These are phyloP conservation scores for Nylanderia fulva DNA, from an alignment of 1,140 invertebrate genomes.

Conservation along the genomic window DNA sequence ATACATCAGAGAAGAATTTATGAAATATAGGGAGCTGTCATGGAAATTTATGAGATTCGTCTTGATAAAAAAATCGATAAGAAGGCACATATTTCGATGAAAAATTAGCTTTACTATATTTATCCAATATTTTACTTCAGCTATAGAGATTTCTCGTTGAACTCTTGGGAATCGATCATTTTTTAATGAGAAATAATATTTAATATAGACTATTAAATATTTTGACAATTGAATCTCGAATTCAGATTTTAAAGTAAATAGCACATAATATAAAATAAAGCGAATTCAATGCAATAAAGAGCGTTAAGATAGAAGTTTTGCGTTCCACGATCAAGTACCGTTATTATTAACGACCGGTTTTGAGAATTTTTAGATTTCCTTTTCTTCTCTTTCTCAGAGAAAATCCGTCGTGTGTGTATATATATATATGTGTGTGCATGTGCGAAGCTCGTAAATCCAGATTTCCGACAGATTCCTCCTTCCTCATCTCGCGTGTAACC, in stretches of 20 bases:
- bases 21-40: background rate
- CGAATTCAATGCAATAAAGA: background rate
- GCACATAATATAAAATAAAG: background rate
- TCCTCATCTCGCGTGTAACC: background rate
- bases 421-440: too few species aligned
- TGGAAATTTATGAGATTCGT: slow-evolving; percentile 8
- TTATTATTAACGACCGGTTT: background rate
- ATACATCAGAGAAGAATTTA: background rate
- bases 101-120: background rate
- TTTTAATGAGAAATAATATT: background rate
- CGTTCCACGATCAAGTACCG: background rate
- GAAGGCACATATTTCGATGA: background rate
- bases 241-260: background rate
- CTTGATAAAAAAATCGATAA: background rate
- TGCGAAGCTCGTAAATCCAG: background rate
- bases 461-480: too few species aligned
- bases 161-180: background rate
- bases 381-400: background rate
- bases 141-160: background rate
- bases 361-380: background rate
- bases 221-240: background rate
- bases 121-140: background rate
- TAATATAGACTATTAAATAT: too few species aligned
- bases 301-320: background rate
- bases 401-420: background rate